Percentiles rank a stretch among this genome's conserved stretches.
Conservation (phyloP, 1,140 invertebrate species). For the Orchestia grillus region DNA sequence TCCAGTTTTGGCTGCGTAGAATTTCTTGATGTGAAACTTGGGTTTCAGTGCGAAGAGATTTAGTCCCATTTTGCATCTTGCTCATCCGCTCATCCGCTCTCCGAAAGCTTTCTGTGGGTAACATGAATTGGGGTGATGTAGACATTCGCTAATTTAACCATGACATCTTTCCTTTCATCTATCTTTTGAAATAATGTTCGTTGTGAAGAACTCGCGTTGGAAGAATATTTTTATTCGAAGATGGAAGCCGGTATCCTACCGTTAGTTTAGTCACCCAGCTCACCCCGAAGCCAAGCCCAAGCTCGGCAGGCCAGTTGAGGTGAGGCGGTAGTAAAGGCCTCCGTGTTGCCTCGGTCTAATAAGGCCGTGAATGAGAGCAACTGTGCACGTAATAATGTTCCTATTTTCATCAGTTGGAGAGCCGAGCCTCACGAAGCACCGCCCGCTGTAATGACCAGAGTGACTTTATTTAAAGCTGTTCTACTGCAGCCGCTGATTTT, state of each 20-base stretch:
- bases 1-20: too few relatives aligned
- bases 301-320: neutral
- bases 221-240: neutral
- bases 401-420: constrained; percentile 50
- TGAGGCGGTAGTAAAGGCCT: neutral
- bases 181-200: neutral
- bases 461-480: neutral
- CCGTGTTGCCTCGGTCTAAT: neutral
- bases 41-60: neutral
- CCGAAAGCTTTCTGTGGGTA: neutral
- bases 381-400: neutral
- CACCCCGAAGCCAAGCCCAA: neutral
- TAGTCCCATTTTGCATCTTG: neutral
- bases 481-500: neutral
- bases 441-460: neutral
- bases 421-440: neutral
- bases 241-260: neutral
- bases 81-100: neutral
- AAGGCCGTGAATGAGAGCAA: neutral
- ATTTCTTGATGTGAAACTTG: neutral
- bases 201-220: neutral
- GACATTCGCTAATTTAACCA: neutral
- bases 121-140: neutral
- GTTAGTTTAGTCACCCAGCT: neutral
- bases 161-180: neutral